These are phyloP conservation scores for Tinea semifulvella DNA, from an alignment of 2,888 invertebrate genomes.

Conservation along the genomic window DNA sequence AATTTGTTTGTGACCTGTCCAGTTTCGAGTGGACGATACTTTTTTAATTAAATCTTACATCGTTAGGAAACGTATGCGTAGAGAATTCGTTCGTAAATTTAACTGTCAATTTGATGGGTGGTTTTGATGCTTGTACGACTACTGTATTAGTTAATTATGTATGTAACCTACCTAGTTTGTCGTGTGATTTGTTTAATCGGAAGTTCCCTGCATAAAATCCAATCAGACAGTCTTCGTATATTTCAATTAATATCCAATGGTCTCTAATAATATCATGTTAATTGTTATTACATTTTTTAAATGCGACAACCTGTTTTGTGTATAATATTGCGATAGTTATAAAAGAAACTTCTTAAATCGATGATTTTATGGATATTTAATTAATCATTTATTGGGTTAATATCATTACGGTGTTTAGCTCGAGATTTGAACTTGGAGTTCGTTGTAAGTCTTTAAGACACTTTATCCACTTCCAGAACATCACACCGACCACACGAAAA, in stretches of 20 bases:
- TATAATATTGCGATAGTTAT: background rate
- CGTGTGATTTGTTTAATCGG: conserved; percentile 7
- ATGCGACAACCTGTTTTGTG: background rate
- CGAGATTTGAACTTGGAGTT: too few relatives aligned
- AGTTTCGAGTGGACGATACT: conserved; percentile 36
- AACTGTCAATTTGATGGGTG: conserved; percentile 30
- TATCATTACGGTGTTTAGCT: background rate
- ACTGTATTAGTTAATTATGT: conserved; percentile 18
- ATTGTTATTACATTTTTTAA: background rate
- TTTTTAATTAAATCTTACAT: conserved; percentile 55
- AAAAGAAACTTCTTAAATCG: background rate
- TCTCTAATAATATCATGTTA: background rate
- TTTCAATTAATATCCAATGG: conserved; percentile 6
- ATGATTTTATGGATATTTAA: background rate
- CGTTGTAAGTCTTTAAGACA: too few relatives aligned
- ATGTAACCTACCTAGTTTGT: too few relatives aligned
- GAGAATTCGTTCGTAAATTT: conserved; percentile 30
- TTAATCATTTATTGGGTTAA: background rate
- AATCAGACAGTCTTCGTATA: background rate
- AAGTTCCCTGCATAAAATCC: background rate
- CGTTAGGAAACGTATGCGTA: conserved; percentile 39
- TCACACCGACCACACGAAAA: too few relatives aligned
- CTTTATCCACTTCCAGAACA: too few relatives aligned
- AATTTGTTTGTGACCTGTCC: conserved; percentile 42
- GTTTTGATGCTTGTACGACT: conserved; percentile 23